Percentiles rank a stretch among this genome's conserved stretches.
Conservation (phyloP, 2,888 invertebrate species). For the Rhingia campestris region DNA sequence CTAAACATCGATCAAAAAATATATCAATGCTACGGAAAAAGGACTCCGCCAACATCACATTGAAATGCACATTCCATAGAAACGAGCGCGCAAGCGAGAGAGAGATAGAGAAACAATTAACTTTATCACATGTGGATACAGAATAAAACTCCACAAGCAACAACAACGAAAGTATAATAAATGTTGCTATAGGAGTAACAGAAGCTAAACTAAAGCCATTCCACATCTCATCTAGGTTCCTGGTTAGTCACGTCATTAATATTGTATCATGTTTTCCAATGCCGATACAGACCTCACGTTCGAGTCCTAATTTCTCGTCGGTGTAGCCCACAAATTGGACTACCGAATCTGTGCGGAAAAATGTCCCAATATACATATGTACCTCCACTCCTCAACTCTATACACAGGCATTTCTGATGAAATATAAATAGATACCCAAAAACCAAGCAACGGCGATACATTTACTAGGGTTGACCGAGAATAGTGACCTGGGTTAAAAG, state of each 20-base stretch:
- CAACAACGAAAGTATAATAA: conserved; percentile 1
- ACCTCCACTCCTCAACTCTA: background rate
- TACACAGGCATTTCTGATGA: conserved; percentile 41
- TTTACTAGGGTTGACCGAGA: conserved; percentile 51
- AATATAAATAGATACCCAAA: conserved; percentile 62
- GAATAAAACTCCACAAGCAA: background rate
- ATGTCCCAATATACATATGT: conserved; percentile 2
- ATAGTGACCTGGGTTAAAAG: conserved; percentile 48
- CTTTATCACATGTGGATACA: conserved; percentile 7
- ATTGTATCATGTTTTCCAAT: conserved; percentile 61
- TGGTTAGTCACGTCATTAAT: conserved; percentile 71
- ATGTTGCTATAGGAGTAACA: conserved; percentile 5
- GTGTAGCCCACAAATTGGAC: conserved; percentile 41
- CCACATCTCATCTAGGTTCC: conserved; percentile 59
- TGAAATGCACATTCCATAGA: conserved; percentile 7
- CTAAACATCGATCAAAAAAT: conserved; percentile 29
- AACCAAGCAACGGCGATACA: conserved; percentile 39
- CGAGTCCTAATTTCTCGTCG: conserved; percentile 54
- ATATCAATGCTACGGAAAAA: background rate
- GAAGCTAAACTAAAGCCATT: conserved; percentile 46
- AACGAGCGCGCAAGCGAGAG: too few relatives aligned
- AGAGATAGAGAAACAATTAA: conserved; percentile 16
- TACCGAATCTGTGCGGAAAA: conserved; percentile 50
- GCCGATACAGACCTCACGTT: conserved; percentile 55
- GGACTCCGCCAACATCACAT: background rate